Base-by-base conservation (phyloP, 2,797 vertebrate genomes). In the Micrastur ruficollis region DNA sequence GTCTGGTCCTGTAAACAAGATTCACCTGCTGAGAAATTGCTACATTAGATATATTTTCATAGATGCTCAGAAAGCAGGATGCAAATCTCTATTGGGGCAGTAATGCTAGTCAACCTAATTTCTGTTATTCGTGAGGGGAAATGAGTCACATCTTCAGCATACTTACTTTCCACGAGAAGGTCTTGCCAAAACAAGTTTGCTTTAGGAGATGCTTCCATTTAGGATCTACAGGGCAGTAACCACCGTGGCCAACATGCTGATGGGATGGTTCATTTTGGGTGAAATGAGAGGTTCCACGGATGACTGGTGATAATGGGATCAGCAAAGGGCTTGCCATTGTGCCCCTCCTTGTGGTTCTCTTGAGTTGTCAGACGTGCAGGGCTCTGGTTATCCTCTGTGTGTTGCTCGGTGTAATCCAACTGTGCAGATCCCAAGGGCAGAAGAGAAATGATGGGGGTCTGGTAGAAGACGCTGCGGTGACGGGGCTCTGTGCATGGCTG, bases 401-500 rank as follows among this genome's bases (percentile, higher is more conserved):
- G 53, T 18, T 63, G 42, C 78, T 78, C 40, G 63, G 12, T 36
- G 27, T 49, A 27, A 49, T 26, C n/a, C 56, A 29, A 50, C n/a
- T 22, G n/a, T 40, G 61, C n/a, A 47, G 12, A 31, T 63, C 44
- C 50, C 1, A 3, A 40, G 49, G 42, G 8, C 7, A 19, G 67
- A 58, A 32, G 17, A 49, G 44, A 66, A 26, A 18, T 1, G 1
- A 13, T 20, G 29, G 29, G 53, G 31, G 40, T 15, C 31, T 0
- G 0, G 50, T 14, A 20, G 58, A 56, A 34, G 47, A 49, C 14
- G 17, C 29, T 0, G 3, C 12, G 27, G 63, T 23, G 32, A 16
- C 0, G 0, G 31, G 72, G 18, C 44, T 40, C 46, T 49, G 31
- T 52, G 71, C 12, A 12, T 0, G 14, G 50, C 27, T 32, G 47